These are phyloP conservation scores for Perizoma affinitatum DNA, from an alignment of 2,888 invertebrate species.

Conservation along the genomic window DNA sequence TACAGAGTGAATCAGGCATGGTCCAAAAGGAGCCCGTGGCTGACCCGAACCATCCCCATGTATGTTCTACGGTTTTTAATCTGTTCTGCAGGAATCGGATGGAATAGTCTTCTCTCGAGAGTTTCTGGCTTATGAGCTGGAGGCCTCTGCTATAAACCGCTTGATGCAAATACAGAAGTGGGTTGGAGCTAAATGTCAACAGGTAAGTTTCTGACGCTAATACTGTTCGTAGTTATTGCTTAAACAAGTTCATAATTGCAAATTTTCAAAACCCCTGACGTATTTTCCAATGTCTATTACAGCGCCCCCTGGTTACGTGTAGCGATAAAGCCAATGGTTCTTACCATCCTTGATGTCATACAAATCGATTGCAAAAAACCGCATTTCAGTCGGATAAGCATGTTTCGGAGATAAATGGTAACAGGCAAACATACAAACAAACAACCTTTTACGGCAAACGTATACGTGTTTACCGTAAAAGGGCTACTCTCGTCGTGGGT, in stretches of 20 bases:
- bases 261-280: no score
- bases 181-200: constrained; percentile 62
- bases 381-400: background rate
- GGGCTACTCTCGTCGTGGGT: background rate
- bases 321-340: no score
- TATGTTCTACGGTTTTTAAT: background rate
- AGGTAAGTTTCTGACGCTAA: constrained; percentile 41
- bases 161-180: constrained; percentile 63
- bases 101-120: constrained; percentile 64
- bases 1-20: no score
- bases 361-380: no score
- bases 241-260: no score
- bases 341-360: no score
- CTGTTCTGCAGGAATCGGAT: constrained; percentile 57
- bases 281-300: no score
- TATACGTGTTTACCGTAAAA: no score
- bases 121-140: constrained; percentile 61
- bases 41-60: no score
- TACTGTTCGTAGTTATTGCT: background rate
- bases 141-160: constrained; percentile 42
- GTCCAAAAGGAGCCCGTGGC: no score
- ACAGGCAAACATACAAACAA: background rate
- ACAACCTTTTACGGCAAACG: background rate
- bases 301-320: no score
- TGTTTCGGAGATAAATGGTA: no score